Evolutionary conservation across 2,797 vertebrate genomes (phyloP).

Genomic region (Pangasius krempfi): DNA sequence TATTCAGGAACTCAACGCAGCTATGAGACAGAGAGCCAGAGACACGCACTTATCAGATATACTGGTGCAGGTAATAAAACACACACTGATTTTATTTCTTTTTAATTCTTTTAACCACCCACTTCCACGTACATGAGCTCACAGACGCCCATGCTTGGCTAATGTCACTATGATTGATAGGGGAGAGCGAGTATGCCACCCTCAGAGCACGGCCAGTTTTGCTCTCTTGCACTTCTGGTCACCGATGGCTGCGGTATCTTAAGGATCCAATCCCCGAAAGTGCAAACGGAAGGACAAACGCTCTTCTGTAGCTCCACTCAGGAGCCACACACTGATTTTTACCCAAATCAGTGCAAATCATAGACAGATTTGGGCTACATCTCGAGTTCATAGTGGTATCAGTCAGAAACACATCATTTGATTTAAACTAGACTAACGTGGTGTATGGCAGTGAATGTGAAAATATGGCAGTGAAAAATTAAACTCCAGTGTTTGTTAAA

Average conservation of each 20-base stretch:
- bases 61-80: conserved; percentile 84
- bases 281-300: not conserved
- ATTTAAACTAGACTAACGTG: not conserved
- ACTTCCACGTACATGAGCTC: not conserved
- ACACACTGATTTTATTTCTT: not conserved
- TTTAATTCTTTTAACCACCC: not conserved
- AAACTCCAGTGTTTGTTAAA: not conserved
- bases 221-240: not conserved
- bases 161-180: not conserved
- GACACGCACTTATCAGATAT: conserved; percentile 93
- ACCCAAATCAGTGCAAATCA: not conserved
- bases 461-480: not conserved
- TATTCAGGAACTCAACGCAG: conserved; percentile 85
- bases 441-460: not conserved
- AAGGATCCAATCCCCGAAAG: too few species aligned
- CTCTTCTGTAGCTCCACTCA: not conserved
- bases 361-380: not conserved
- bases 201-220: not conserved
- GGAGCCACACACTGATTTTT: not conserved
- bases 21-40: conserved; percentile 82
- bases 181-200: not conserved
- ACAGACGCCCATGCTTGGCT: not conserved
- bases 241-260: not conserved
- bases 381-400: not conserved
- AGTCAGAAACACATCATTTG: not conserved